phyloP scores from a whole-genome alignment of 2,888 invertebrate species.

The Polymixis lichenea region DNA sequence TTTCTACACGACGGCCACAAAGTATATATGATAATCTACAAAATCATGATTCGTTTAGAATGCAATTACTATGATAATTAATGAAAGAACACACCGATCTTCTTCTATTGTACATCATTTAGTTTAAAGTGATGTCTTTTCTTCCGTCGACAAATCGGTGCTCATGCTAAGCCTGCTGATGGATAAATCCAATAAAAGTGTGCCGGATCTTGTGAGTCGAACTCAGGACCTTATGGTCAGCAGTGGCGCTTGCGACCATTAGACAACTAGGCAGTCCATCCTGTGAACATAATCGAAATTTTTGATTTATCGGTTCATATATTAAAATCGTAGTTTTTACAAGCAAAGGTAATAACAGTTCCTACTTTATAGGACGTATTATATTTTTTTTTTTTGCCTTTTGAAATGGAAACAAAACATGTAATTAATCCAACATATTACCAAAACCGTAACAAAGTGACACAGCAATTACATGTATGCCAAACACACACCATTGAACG shows the following conservation, averaged over 20 bases:
- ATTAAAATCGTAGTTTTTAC: background rate
- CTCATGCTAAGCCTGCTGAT: no score
- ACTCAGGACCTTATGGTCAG: background rate
- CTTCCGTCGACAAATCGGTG: no score
- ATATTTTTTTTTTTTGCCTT: background rate
- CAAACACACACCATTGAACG: constrained; percentile 35
- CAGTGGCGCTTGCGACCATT: background rate
- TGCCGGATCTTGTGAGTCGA: no score
- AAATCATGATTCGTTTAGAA: no score
- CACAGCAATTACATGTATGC: constrained; percentile 22
- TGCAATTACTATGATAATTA: no score
- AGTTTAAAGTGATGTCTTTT: no score
- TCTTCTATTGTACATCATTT: no score
- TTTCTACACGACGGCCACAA: no score
- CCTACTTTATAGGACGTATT: background rate
- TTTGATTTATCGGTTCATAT: background rate
- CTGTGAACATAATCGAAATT: background rate
- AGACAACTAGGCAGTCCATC: background rate
- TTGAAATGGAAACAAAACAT: constrained; percentile 12
- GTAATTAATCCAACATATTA: constrained; percentile 8
- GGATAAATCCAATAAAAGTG: no score
- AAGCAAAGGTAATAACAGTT: background rate
- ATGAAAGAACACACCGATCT: no score
- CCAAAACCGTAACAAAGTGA: constrained; percentile 12
- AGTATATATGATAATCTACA: no score